Conservation (phyloP, 1,140 invertebrate species). For the Oscheius sp. region DNA sequence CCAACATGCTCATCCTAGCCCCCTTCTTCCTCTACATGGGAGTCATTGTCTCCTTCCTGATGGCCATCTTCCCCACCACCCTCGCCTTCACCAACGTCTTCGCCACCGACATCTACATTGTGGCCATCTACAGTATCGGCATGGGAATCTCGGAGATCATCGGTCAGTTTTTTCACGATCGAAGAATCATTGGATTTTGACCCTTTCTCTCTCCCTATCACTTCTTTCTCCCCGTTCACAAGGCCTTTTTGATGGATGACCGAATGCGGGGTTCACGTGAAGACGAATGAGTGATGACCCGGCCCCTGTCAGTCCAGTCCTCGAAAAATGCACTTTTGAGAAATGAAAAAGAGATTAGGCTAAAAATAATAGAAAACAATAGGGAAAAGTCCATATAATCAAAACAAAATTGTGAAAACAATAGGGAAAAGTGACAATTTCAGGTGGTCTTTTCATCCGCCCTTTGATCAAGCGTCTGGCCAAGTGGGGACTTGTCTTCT, state of each 20-base stretch:
- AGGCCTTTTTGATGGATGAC: neutral
- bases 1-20: slow-evolving; percentile 16
- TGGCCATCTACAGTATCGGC: slow-evolving; percentile 19
- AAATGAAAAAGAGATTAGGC: too few species aligned
- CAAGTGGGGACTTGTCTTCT: slow-evolving; percentile 15
- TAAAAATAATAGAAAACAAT: too few species aligned
- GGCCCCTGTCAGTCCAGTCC: too few species aligned
- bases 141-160: slow-evolving; percentile 25
- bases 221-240: too few species aligned
- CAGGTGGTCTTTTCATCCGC: slow-evolving; percentile 26
- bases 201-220: neutral
- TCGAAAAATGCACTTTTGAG: too few species aligned
- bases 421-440: too few species aligned
- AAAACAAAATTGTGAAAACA: too few species aligned
- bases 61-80: slow-evolving; percentile 27
- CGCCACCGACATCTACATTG: slow-evolving; percentile 26
- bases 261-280: too few species aligned
- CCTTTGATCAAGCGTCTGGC: slow-evolving; percentile 20
- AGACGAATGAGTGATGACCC: too few species aligned
- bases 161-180: slow-evolving; percentile 12
- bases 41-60: slow-evolving; percentile 26
- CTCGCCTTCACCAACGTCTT: slow-evolving; percentile 22
- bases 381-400: too few species aligned
- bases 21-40: slow-evolving; percentile 31
- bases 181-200: too few species aligned